Conservation (phyloP, 2,888 invertebrate genomes). For the Morpho deidamia region DNA sequence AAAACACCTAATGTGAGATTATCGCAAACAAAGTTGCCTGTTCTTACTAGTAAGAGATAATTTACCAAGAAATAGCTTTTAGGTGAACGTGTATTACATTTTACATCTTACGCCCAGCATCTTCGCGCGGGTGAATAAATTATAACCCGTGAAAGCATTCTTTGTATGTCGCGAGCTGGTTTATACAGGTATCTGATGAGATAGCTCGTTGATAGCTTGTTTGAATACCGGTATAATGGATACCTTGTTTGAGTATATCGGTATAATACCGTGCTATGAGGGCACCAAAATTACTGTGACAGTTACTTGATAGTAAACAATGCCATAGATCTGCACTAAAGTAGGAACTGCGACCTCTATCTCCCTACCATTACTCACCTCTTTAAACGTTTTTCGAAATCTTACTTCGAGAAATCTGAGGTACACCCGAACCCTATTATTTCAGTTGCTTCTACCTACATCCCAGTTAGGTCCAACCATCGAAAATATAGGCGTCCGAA, state of each 20-base stretch:
- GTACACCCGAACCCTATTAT: no score
- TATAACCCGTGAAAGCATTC: conserved; percentile 40
- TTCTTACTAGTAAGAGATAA: neutral
- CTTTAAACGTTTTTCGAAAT: no score
- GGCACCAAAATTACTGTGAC: neutral
- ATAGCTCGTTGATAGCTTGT: neutral
- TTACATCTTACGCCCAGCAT: conserved; percentile 27
- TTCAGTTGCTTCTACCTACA: no score
- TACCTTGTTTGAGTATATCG: neutral
- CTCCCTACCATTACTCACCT: no score
- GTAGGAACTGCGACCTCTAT: no score
- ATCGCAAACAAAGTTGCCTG: conserved; percentile 6
- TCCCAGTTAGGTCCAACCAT: no score
- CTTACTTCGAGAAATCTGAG: no score
- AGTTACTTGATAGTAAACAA: no score
- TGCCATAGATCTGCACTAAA: no score
- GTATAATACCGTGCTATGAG: neutral
- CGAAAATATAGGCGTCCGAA: no score
- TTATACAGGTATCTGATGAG: neutral
- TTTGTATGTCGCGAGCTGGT: conserved; percentile 24
- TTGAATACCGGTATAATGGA: neutral
- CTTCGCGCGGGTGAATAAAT: conserved; percentile 45
- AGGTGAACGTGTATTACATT: neutral
- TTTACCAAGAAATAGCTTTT: neutral
- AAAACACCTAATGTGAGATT: no score